Evolutionary conservation across 2,797 vertebrate genomes (phyloP).

Genomic region (Typhlichthys eigenmanni): DNA sequence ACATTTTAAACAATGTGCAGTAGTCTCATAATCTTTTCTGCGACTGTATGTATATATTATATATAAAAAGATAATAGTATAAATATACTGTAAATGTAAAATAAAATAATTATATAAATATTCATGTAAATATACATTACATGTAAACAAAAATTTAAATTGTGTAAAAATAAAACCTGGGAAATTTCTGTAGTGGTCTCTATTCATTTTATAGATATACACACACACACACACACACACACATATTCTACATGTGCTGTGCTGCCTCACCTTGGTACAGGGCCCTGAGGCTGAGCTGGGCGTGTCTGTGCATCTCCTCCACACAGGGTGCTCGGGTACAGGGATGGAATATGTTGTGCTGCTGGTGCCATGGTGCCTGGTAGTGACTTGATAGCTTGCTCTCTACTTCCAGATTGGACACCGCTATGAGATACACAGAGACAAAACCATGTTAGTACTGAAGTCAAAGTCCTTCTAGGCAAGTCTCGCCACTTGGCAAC

Average conservation of each 20-base stretch:
- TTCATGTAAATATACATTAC: no score
- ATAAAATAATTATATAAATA: no score
- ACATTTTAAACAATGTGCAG: no score
- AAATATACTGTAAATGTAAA: no score
- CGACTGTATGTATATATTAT: no score
- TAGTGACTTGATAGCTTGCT: slow-evolving; percentile 93
- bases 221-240: not conserved
- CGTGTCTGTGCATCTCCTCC: slow-evolving; percentile 91
- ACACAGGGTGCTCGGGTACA: slow-evolving; percentile 88
- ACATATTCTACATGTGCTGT: not conserved
- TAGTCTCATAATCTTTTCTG: no score
- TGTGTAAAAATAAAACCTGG: no score
- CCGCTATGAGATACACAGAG: slow-evolving; percentile 76
- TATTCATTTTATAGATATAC: not conserved
- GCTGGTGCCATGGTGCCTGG: slow-evolving; percentile 92
- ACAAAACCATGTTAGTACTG: slow-evolving; percentile 7
- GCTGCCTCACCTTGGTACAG: slow-evolving; percentile 83
- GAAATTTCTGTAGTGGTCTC: no score
- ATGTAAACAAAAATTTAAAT: no score
- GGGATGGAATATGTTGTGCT: slow-evolving; percentile 91
- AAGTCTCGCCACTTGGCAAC: no score
- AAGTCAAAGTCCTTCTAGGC: not conserved
- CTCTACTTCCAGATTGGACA: slow-evolving; percentile 95
- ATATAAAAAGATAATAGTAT: no score
- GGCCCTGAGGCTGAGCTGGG: slow-evolving; percentile 89